Evolutionary conservation across 2,888 invertebrate species (phyloP), one percentile per base, ranked within the genome.

Genomic region (Tineola bisselliella): DNA sequence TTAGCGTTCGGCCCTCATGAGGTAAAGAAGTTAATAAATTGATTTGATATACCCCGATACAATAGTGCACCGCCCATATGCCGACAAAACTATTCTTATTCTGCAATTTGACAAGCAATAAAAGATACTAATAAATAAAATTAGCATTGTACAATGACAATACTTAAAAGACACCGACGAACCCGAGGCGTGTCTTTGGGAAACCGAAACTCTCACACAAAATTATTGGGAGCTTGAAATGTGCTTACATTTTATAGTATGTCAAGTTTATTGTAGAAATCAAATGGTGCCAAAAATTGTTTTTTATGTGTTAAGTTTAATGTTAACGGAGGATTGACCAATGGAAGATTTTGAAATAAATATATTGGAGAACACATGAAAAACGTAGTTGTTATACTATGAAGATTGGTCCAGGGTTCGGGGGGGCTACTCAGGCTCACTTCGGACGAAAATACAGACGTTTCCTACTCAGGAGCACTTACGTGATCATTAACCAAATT

Each of bases 111-210:
- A 78, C 76, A 71, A 66, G 67, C 73, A 68, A 72, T 78, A 81
- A 84, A 80, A 76, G 73, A 69, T 59, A 71, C 73, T 77, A 84
- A 84, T 84, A 84, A 86, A 86, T 84, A 79, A 84, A 84, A 83
- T 84, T 82, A 78, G 77, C 74, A 71, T 71, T 76, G 70, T 71
- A 69, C 65, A 65, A 63, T 70, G 73, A 74, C 71, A 73, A 76
- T 74, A 69, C 70, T 64, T 69, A 70, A 71, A 68, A 74, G 72
- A 71, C 57, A 68, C 77, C 77, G 76, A 69, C 66, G 63, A 62
- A 11, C 62, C 61, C 64, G 44, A 68, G 76, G 77, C 76, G 76
- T 74, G 66, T 63, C 66, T 62, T 78, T n/a, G n/a, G 61, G 33
- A n/a, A n/a, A n/a, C n/a, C n/a, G 25, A 25, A 25, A 6, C 48